Evolutionary conservation across 2,797 vertebrate genomes (phyloP), one percentile per base, ranked within the genome.

Genomic region (Gobio occitaniae): DNA sequence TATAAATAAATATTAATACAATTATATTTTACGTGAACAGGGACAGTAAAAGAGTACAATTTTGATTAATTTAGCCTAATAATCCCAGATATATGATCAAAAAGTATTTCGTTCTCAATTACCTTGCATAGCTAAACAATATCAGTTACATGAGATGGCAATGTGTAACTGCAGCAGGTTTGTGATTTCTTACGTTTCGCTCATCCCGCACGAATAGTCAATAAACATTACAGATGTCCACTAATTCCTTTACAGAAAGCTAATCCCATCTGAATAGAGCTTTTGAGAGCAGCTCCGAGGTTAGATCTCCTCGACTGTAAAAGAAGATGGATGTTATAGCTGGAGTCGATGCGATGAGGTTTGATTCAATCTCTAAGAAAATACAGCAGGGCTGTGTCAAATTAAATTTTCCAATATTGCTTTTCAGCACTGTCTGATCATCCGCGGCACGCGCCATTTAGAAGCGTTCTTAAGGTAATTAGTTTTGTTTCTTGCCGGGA

Each of bases 281-380:
- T 56, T 79, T 36, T 79, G 65, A 80, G 66, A 44, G 56, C 29
- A 74, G 69, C 41, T 63, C 7, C 4, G 1, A 11, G 36, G 36
- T 69, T 59, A 52, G 38, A 82, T 25, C 32, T 78, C 50, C 54
- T 61, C 48, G 68, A 41, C 29, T 72, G 70, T 8, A n/a, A 29
- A 38, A 80, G 79, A 81, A 83, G 50, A 66, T 47, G 65, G 52
- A 82, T 69, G 71, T 72, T 52, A 44, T 1, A 63, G 59, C 83
- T 29, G 16, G 10, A 80, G 68, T 69, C 61, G 61, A 87, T 80
- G 79, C 65, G 69, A 78, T 82, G 68, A 80, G 48, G 59, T 71
- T 72, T 81, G 78, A 89, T 85, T 80, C 29, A 84, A 72, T 86
- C 81, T 84, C 80, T 44, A 54, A 81, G 79, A 70, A 70, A 80